These are phyloP conservation scores for Accipiter virgatus DNA, from an alignment of 2,113 vertebrate genomes.

Conservation along the genomic window DNA sequence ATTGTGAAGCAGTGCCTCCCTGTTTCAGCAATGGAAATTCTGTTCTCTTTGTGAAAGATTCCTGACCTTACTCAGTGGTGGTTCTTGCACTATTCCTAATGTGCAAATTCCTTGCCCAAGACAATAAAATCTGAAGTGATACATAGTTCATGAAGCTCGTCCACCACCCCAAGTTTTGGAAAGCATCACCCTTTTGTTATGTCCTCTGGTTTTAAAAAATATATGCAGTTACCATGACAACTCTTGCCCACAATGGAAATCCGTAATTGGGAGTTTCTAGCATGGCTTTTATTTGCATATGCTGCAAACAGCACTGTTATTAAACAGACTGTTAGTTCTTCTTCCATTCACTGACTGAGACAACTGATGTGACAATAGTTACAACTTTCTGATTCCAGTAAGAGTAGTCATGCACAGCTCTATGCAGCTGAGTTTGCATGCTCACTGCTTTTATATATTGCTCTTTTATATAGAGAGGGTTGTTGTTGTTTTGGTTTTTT, in stretches of 20 bases:
- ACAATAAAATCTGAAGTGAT: not conserved
- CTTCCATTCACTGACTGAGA: not conserved
- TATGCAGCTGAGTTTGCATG: not conserved
- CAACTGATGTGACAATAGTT: not conserved
- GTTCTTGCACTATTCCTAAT: not conserved
- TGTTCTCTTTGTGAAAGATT: not conserved
- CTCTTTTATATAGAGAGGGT: not conserved
- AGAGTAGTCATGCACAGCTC: not conserved
- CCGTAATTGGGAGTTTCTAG: not conserved
- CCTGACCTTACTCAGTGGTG: not conserved
- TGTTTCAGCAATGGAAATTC: not conserved
- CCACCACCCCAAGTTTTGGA: not conserved
- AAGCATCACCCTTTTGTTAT: not conserved
- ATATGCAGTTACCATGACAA: slow-evolving; percentile 39
- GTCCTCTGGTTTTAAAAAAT: not conserved
- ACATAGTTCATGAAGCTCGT: not conserved
- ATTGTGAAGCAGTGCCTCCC: not conserved
- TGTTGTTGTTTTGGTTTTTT: too few species aligned
- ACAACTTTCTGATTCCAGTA: slow-evolving; percentile 8
- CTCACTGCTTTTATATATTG: not conserved
- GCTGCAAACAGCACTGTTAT: slow-evolving; percentile 25
- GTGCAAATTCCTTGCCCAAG: not conserved
- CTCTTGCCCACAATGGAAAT: not conserved
- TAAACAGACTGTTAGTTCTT: slow-evolving; percentile 53
- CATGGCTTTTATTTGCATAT: not conserved